A percentile compares a stretch with the other conserved stretches of the same genome.
Evolutionary conservation across 2,888 invertebrate species (phyloP).

Genomic region (Embidobia sp.): DNA sequence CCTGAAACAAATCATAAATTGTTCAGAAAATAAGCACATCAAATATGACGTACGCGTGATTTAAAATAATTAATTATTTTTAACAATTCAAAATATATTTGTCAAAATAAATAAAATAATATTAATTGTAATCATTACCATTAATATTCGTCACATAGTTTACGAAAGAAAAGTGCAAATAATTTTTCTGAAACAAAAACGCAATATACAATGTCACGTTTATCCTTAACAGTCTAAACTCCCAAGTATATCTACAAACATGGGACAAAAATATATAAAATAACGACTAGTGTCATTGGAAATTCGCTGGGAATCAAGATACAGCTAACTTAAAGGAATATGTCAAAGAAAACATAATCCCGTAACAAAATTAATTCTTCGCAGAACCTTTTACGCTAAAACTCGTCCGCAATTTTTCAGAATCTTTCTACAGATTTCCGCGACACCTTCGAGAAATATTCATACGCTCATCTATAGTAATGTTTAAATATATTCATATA

Average conservation of each 20-base stretch:
- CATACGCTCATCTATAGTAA: conserved; percentile 13
- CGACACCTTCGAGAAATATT: conserved; percentile 8
- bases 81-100: no score
- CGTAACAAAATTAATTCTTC: conserved; percentile 8
- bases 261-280: neutral
- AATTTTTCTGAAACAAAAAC: neutral
- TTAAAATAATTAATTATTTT: no score
- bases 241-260: no score
- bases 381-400: conserved; percentile 4
- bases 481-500: conserved; percentile 13
- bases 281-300: conserved; percentile 14
- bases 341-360: no score
- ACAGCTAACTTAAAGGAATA: no score
- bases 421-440: conserved; percentile 19
- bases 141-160: no score
- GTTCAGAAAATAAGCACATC: no score
- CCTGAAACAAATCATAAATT: no score
- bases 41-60: no score
- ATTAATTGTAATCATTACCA: no score
- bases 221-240: no score
- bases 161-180: neutral
- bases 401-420: neutral
- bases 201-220: neutral
- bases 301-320: neutral
- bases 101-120: no score